These are phyloP conservation scores for Plagodis pulveraria DNA, from an alignment of 2,888 invertebrate species.

Conservation along the genomic window DNA sequence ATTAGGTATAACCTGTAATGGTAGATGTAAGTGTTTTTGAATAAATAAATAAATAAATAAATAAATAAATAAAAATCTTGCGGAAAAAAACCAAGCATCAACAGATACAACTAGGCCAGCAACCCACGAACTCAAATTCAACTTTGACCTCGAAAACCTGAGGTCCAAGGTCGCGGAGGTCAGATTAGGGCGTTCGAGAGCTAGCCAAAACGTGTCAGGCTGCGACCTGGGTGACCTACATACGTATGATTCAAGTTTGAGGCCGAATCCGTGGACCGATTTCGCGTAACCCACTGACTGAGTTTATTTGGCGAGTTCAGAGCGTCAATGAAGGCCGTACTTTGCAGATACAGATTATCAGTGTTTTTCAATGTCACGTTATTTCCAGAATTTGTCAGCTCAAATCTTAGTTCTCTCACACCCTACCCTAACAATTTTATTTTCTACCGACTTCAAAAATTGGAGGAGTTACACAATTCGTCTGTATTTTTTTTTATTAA, in stretches of 20 bases:
- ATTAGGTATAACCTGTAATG: too few species aligned
- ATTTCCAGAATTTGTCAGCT: too few species aligned
- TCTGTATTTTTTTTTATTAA: too few species aligned
- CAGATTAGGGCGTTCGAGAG: conserved; percentile 67
- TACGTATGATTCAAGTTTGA: conserved; percentile 65
- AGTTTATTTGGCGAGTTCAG: not conserved
- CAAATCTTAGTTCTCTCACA: too few species aligned
- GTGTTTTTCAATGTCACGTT: too few species aligned
- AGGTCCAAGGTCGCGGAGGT: conserved; percentile 68
- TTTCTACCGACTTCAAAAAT: too few species aligned
- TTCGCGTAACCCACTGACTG: conserved; percentile 15
- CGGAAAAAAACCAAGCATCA: not conserved
- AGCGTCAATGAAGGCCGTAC: not conserved
- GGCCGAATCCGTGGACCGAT: conserved; percentile 44
- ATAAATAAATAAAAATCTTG: too few species aligned
- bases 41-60: too few species aligned
- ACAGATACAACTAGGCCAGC: conserved; percentile 16
- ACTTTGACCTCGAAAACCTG: conserved; percentile 63
- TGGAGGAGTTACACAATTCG: too few species aligned
- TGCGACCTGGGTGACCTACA: conserved; percentile 64
- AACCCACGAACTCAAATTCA: conserved; percentile 27
- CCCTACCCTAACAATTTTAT: too few species aligned
- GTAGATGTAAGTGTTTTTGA: too few species aligned
- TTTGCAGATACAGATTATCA: not conserved
- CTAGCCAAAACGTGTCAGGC: conserved; percentile 67